Base-by-base conservation (phyloP, 2,888 invertebrate genomes). In the Synanthedon myopaeformis region DNA sequence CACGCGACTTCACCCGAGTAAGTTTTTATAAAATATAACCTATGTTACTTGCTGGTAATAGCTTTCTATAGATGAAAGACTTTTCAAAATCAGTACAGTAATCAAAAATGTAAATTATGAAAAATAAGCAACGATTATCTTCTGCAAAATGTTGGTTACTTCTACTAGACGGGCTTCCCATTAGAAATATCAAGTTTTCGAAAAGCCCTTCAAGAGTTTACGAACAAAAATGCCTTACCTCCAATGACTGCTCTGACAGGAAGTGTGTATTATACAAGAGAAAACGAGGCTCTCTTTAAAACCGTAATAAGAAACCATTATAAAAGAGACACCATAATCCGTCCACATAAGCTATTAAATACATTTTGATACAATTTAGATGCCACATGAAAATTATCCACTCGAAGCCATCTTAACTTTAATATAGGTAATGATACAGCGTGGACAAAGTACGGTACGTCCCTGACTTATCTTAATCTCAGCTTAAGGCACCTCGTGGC, bases 351-450 rank as follows among this genome's bases (percentile, higher is more conserved):
- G 59, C 67, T 66, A 74, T 72, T 72, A 72, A 67, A n/a, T 17
- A 64, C 61, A 64, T 71, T 76, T 72, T 76, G 82, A 78, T 81
- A 84, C 76, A 82, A 83, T 84, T 84, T 84, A 81, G 81, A 82
- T 76, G 72, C 69, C 69, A 66, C 59, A 59, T 63, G 58, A 70
- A 77, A 8, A 80, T 76, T 75, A 79, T 74, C 71, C 66, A 65
- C 59, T 63, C 56, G 57, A 54, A 57, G 58, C 57, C 67, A 70
- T 69, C 76, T 79, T 76, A 72, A 73, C 62, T 73, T 64, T 75
- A 77, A 76, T 77, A 72, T 60, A 59, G 55, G 74, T 83, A 84
- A 85, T 85, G 76, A 85, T 83, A 84, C 60, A 73, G 69, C 66
- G 73, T 74, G 74, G 81, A 77, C 80, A 76, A 53, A 52, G 53